Evolutionary conservation across 2,888 invertebrate genomes (phyloP), one percentile per base, ranked within the genome.

Genomic region (Tiliacea aurago): DNA sequence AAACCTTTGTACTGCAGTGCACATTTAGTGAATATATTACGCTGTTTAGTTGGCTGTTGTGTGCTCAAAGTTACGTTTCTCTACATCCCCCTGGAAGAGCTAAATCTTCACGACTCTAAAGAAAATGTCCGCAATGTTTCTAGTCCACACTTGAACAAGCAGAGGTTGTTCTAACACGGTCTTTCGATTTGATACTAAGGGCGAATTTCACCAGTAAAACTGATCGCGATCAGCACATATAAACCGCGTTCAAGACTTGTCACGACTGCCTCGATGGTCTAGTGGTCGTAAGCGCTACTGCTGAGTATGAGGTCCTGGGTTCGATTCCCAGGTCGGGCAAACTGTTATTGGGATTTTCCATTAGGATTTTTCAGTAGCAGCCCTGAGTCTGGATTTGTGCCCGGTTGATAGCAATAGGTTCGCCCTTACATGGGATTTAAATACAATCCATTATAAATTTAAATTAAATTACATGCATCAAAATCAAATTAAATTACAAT

Each of bases 91-190:
- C 69, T 81, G 81, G 85, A 84, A 76, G 78, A 88, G 81, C 85
- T 90, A 89, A 91, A 91, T 90, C 90, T 90, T 83, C 72, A 49
- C 78, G 80, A 84, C 80, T 85, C 83, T 81, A 84, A 87, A 86
- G 84, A 86, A 90, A 90, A 89, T 85, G 86, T 87, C 83, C 81
- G 79, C 80, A 76, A 87, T 87, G 85, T 88, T 86, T 85, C 76
- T 81, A 84, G 85, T 87, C 86, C 88, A 86, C 87, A 84, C 84
- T 87, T 80, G 84, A 90, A 87, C 86, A 84, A 88, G 86, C 88
- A 80, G 73, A 70, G 77, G 82, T 85, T 69, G 59, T 90, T 71
- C 78, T 72, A 78, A 73, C 62, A 77, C 68, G 69, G 86, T 78
- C 76, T 68, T 71, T 66, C 83, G 71, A 80, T 87, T 88, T 66